Evolutionary conservation across 2,113 vertebrate species (phyloP).

Genomic region (Onychorhynchus coronatus): DNA sequence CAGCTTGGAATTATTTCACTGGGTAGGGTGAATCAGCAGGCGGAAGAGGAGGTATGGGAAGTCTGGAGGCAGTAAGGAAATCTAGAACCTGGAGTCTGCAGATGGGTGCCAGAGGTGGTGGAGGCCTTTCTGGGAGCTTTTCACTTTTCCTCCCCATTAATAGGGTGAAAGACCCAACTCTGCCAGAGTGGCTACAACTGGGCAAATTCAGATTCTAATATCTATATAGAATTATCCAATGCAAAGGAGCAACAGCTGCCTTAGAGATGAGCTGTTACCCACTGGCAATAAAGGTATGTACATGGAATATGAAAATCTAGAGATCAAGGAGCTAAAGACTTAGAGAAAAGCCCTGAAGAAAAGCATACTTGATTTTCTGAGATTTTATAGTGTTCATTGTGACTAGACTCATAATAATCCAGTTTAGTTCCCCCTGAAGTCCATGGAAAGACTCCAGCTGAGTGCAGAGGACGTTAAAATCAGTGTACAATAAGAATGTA

Average conservation of each 20-base stretch:
- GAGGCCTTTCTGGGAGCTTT: neutral
- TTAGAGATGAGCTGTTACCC: neutral
- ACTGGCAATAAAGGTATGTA: neutral
- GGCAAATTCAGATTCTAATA: neutral
- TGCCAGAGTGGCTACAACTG: neutral
- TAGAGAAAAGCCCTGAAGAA: neutral
- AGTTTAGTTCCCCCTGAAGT: neutral
- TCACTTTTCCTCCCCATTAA: neutral
- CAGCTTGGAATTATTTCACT: accelerated
- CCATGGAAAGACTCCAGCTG: neutral
- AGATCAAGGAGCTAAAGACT: neutral
- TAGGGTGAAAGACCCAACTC: neutral
- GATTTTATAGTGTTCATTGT: neutral
- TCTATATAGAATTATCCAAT: neutral
- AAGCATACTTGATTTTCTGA: neutral
- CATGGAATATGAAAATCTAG: neutral
- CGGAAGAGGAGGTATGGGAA: neutral
- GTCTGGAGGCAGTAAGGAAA: neutral
- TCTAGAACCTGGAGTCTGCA: neutral
- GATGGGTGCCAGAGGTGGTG: accelerated
- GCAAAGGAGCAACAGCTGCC: neutral
- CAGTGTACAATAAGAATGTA: neutral
- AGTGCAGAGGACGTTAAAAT: neutral
- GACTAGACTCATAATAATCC: neutral
- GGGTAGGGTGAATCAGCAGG: accelerated